These are phyloP conservation scores for Philopotamus ludificatus DNA, from an alignment of 1,140 invertebrate species.

Conservation along the genomic window DNA sequence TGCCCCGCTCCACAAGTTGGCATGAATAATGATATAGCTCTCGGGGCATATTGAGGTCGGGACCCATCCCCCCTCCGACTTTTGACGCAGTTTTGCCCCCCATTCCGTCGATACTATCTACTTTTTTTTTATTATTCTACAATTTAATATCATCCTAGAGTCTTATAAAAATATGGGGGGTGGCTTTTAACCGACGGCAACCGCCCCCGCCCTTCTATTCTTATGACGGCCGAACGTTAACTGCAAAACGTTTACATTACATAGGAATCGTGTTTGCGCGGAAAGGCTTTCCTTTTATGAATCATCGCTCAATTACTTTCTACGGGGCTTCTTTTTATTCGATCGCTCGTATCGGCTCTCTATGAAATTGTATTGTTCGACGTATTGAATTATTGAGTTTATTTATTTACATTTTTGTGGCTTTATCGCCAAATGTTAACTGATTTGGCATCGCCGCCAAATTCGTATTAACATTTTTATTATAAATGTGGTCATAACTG, in stretches of 20 bases:
- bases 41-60: background rate
- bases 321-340: background rate
- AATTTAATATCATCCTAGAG: slow-evolving; percentile 16
- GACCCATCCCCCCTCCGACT: background rate
- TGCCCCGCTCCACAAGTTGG: slow-evolving; percentile 6
- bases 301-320: background rate
- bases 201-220: too few relatives aligned
- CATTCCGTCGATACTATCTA: slow-evolving; percentile 1
- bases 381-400: too few relatives aligned
- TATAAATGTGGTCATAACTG: too few relatives aligned
- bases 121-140: slow-evolving; percentile 12
- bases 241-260: background rate
- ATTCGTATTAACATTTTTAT: too few relatives aligned
- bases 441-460: too few relatives aligned
- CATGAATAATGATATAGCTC: slow-evolving; percentile 13
- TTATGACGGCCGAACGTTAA: slow-evolving; percentile 2
- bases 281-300: background rate
- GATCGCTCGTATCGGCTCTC: too few relatives aligned
- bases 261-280: background rate
- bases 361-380: too few relatives aligned
- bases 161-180: too few relatives aligned
- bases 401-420: too few relatives aligned
- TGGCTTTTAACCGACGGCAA: too few relatives aligned
- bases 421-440: too few relatives aligned
- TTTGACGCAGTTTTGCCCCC: background rate